Base-by-base conservation (phyloP, 2,797 vertebrate genomes). In the Cryptoblepharus egeriae region DNA sequence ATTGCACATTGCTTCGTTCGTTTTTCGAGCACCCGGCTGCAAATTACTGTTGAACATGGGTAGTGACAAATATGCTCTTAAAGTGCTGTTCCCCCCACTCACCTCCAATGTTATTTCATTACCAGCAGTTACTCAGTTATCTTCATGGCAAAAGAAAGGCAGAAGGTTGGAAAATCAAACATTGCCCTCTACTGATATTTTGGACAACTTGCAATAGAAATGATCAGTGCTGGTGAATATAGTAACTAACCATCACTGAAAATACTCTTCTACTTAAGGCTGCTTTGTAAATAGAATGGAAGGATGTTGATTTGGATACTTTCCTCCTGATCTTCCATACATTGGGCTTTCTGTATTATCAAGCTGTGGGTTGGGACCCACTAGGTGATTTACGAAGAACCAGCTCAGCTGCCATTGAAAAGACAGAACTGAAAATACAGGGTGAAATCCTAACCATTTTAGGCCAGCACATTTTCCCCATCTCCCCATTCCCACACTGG, bases 171-270 rank as follows among this genome's bases (percentile, higher is more conserved):
- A n/a, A 84, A 69, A 75, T 73, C 61, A 79, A 57, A 69, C 26
- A 91, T 77, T 93, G 92, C 93, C 93, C 93, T 93, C 93, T 95
- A 81, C 91, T 83, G 92, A 85, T 92, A 73, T 67, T 28, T 86
- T 6, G 1, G 24, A 45, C 28, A 32, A 55, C 67, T 52, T 37
- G 49, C 84, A 74, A 80, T 13, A 13, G 60, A 2, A 16, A 26
- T n/a, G 26, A 57, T 7, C 32, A 10, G 5, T 35, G n/a, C 20
- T 37, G 32, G 2, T 57, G 4, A 0, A 0, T 0, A 55, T 4
- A 10, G 20, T 10, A n/a, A 13, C 63, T 77, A 30, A 39, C 6
- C 16, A 28, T n/a, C 16, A n/a, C 26, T 49, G 26, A 30, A 28
- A 26, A 9, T 24, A 70, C 24, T n/a, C 37, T 70, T 2, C 4